Percentiles rank a stretch among this genome's conserved stretches.
Conservation (phyloP, 2,888 invertebrate genomes). For the Leptarthrus brevirostris region DNA sequence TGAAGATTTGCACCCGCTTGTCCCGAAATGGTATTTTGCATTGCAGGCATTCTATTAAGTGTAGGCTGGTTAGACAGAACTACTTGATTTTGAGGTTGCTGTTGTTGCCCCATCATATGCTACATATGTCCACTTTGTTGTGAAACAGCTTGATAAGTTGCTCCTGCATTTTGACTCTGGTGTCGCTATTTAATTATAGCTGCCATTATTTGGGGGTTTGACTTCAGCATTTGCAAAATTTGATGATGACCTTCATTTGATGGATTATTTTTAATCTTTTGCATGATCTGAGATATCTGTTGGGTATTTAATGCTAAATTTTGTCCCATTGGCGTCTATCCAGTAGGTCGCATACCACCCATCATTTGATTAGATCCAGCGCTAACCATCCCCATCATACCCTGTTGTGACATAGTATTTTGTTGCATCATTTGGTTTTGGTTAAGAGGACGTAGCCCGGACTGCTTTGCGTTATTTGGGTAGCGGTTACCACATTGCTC, state of each 20-base stretch:
- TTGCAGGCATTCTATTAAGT: conserved; percentile 65
- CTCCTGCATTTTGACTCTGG: conserved; percentile 65
- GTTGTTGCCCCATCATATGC: conserved; percentile 66
- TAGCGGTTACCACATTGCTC: conserved; percentile 71
- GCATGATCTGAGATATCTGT: conserved; percentile 87
- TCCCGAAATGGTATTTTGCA: conserved; percentile 65
- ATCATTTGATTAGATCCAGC: conserved; percentile 60
- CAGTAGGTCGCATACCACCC: conserved; percentile 58
- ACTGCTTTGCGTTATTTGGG: conserved; percentile 64
- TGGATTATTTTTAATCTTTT: conserved; percentile 88
- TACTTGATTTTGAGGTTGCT: conserved; percentile 69
- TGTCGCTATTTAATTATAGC: conserved; percentile 92
- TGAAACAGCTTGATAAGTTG: conserved; percentile 56
- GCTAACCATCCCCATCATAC: conserved; percentile 65
- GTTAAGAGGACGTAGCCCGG: conserved; percentile 68
- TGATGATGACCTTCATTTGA: conserved; percentile 93
- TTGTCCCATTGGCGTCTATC: conserved; percentile 65
- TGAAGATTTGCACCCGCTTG: conserved; percentile 59
- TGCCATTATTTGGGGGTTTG: conserved; percentile 95
- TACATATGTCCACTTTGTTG: conserved; percentile 62
- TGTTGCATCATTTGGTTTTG: conserved; percentile 68
- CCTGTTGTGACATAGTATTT: conserved; percentile 64
- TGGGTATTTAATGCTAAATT: conserved; percentile 67
- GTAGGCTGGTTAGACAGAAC: conserved; percentile 68
- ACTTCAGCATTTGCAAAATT: conserved; percentile 88